Percentiles rank a stretch among this genome's conserved stretches.
These are phyloP conservation scores for Dasyornis broadbenti DNA, from an alignment of 2,113 vertebrate genomes.

Conservation along the genomic window DNA sequence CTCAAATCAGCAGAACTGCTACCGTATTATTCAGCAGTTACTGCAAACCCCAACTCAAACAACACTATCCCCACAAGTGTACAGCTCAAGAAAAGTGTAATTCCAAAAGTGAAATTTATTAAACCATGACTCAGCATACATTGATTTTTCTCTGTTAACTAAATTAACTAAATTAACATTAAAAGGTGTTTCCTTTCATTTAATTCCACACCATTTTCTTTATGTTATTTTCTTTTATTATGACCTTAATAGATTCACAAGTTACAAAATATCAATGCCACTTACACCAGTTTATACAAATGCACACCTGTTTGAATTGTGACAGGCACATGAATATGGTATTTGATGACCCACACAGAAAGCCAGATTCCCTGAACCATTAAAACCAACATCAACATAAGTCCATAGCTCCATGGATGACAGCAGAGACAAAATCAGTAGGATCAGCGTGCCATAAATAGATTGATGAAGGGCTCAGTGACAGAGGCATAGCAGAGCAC, in stretches of 20 bases:
- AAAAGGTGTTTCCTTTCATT: background rate
- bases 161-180: background rate
- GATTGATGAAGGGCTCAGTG: background rate
- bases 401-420: background rate
- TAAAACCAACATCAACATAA: background rate
- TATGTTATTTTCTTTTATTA: background rate
- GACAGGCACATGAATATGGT: background rate
- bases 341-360: background rate
- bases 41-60: background rate
- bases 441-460: background rate
- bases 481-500: background rate
- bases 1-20: background rate
- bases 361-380: background rate
- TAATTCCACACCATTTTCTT: background rate
- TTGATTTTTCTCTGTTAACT: background rate
- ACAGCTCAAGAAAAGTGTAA: background rate
- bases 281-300: background rate
- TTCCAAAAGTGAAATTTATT: background rate
- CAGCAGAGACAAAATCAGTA: background rate
- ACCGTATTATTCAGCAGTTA: background rate
- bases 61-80: background rate
- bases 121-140: background rate
- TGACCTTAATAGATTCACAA: background rate
- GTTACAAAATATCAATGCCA: background rate
- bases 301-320: background rate